Evolutionary conservation across 2,888 invertebrate species (phyloP).

Genomic region (Noctua janthina): DNA sequence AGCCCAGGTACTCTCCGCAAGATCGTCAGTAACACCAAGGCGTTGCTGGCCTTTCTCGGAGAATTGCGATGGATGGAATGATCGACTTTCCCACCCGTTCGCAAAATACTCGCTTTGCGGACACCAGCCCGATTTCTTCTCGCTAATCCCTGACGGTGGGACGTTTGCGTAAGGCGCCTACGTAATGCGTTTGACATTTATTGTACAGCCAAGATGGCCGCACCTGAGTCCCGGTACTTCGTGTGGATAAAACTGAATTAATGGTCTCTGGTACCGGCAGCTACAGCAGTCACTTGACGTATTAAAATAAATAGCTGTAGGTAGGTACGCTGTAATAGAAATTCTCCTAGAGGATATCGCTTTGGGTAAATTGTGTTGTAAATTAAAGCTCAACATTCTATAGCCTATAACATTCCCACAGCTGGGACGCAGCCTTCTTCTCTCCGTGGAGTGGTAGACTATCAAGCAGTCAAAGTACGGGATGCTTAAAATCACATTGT

Average conservation of each 20-base stretch:
- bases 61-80: no score
- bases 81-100: no score
- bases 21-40: no score
- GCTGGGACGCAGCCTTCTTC: not conserved
- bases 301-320: not conserved
- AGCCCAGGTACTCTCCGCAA: not conserved
- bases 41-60: no score
- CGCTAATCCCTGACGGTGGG: not conserved
- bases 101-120: no score
- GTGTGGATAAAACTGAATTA: constrained; percentile 53
- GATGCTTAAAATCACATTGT: no score
- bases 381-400: not conserved
- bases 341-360: not conserved
- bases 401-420: not conserved
- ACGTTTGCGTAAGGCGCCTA: not conserved
- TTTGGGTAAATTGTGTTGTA: not conserved
- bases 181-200: constrained; percentile 55
- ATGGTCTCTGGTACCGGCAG: constrained; percentile 40
- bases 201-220: constrained; percentile 54
- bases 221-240: constrained; percentile 55
- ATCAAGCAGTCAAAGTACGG: not conserved
- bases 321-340: not conserved
- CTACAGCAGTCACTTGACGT: constrained; percentile 8
- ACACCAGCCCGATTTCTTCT: no score
- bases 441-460: not conserved